These are phyloP conservation scores for Lordiphosa stackelbergi DNA, from an alignment of 1,140 invertebrate species.

Conservation along the genomic window DNA sequence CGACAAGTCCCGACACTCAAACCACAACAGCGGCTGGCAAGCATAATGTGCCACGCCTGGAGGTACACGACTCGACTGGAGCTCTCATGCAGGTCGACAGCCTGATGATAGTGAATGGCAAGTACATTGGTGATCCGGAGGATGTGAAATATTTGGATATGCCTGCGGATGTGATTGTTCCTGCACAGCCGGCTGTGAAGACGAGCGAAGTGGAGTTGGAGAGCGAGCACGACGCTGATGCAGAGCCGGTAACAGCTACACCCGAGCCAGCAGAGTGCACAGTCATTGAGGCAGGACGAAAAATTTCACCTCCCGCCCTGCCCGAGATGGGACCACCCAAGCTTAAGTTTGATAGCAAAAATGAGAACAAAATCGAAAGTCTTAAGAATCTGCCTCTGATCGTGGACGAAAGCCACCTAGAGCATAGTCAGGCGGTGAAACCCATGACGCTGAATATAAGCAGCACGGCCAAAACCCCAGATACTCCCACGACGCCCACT, in stretches of 20 bases:
- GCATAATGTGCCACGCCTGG: conserved; percentile 80
- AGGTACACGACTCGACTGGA: conserved; percentile 83
- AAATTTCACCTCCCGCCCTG: conserved; percentile 29
- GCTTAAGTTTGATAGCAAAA: conserved; percentile 71
- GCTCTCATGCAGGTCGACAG: conserved; percentile 82
- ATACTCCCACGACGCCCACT: conserved; percentile 64
- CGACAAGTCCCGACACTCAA: conserved; percentile 76
- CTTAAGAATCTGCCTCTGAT: conserved; percentile 72
- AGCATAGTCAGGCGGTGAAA: conserved; percentile 60
- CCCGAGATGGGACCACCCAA: conserved; percentile 65
- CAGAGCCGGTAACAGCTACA: conserved; percentile 65
- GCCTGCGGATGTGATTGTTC: conserved; percentile 61
- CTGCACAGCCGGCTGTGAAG: conserved; percentile 37
- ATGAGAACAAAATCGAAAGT: conserved; percentile 76
- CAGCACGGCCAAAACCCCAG: conserved; percentile 50
- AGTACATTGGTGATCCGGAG: conserved; percentile 76
- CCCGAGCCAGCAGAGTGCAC: conserved; percentile 67
- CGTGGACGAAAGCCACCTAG: conserved; percentile 41
- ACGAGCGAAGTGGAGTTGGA: conserved; percentile 57
- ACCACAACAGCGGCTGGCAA: conserved; percentile 41
- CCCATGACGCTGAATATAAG: conserved; percentile 59
- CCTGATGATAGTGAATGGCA: conserved; percentile 78
- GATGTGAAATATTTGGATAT: conserved; percentile 73
- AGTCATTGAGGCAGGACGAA: conserved; percentile 49
- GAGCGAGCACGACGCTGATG: conserved; percentile 49